A percentile compares a stretch with the other conserved stretches of the same genome.
These are phyloP conservation scores for Cyprinodon variegatus DNA, from an alignment of 2,113 vertebrate species.

Conservation along the genomic window DNA sequence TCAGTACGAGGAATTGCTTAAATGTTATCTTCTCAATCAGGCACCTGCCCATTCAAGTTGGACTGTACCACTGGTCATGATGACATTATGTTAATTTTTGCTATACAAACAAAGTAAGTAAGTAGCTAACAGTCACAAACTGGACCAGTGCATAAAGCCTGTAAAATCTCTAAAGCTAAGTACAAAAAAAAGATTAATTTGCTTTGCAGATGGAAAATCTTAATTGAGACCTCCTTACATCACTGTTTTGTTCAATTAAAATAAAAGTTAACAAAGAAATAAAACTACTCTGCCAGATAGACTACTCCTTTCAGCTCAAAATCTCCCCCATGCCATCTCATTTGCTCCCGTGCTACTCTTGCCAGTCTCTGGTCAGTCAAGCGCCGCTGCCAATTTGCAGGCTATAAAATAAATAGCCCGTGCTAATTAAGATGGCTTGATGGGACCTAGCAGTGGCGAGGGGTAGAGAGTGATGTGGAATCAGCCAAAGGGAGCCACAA, in stretches of 20 bases:
- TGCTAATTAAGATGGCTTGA: conserved; percentile 77
- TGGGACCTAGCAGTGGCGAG: conserved; percentile 52
- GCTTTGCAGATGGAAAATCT: not conserved
- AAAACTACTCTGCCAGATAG: conserved; percentile 29
- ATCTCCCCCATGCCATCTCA: conserved; percentile 34
- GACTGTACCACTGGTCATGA: not conserved
- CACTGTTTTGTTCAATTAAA: not conserved
- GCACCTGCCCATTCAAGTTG: no score
- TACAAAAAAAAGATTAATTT: not conserved
- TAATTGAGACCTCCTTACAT: not conserved
- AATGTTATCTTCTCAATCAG: not conserved
- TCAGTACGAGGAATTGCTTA: not conserved
- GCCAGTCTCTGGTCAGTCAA: conserved; percentile 60
- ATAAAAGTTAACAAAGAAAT: conserved; percentile 16
- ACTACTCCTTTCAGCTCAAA: conserved; percentile 35
- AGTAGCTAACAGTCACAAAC: not conserved
- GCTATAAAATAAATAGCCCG: conserved; percentile 76
- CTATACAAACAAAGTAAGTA: not conserved
- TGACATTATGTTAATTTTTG: not conserved
- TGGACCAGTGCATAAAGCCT: not conserved
- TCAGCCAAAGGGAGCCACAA: conserved; percentile 59
- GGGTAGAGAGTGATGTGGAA: conserved; percentile 48
- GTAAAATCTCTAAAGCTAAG: not conserved
- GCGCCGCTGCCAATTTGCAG: conserved; percentile 72
- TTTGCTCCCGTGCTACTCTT: conserved; percentile 20